Percentiles rank a stretch among this genome's conserved stretches.
Evolutionary conservation across 2,797 vertebrate genomes (phyloP).

Genomic region (Melanotaenia maccullochi): DNA sequence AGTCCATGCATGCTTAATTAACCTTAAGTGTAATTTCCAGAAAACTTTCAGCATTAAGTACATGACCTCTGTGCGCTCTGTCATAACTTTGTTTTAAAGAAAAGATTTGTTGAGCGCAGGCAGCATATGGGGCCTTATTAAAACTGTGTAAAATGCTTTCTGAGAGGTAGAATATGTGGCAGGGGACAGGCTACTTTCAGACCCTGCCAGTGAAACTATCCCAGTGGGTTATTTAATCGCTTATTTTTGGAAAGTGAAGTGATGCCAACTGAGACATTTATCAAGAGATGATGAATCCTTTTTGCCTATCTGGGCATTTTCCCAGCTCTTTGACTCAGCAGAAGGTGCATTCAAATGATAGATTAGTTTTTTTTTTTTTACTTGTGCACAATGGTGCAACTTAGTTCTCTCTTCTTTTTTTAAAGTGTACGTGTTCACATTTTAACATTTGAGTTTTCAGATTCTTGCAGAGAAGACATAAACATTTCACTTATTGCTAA

Average conservation of each 20-base stretch:
- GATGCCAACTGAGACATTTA: conserved; percentile 42
- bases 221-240: conserved; percentile 64
- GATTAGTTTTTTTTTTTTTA: conserved; percentile 13
- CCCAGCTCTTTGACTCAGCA: conserved; percentile 51
- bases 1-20: no score
- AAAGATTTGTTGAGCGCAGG: background rate
- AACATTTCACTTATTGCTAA: conserved; percentile 20
- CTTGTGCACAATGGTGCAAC: conserved; percentile 8
- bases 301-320: conserved; percentile 47
- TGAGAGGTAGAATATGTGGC: conserved; percentile 24
- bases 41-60: background rate
- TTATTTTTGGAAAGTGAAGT: conserved; percentile 67
- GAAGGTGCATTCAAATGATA: conserved; percentile 38
- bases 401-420: conserved; percentile 7
- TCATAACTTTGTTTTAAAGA: background rate
- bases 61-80: background rate
- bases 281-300: conserved; percentile 43
- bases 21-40: background rate
- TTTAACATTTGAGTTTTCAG: conserved; percentile 2
- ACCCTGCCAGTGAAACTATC: conserved; percentile 36
- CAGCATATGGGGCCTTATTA: background rate
- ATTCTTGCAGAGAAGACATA: background rate
- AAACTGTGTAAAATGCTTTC: conserved; percentile 13
- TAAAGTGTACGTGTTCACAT: background rate
- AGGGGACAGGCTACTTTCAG: conserved; percentile 26